These are phyloP conservation scores for Stenopsyche tienmushanensis DNA, from an alignment of 1,140 invertebrate genomes.

Conservation along the genomic window DNA sequence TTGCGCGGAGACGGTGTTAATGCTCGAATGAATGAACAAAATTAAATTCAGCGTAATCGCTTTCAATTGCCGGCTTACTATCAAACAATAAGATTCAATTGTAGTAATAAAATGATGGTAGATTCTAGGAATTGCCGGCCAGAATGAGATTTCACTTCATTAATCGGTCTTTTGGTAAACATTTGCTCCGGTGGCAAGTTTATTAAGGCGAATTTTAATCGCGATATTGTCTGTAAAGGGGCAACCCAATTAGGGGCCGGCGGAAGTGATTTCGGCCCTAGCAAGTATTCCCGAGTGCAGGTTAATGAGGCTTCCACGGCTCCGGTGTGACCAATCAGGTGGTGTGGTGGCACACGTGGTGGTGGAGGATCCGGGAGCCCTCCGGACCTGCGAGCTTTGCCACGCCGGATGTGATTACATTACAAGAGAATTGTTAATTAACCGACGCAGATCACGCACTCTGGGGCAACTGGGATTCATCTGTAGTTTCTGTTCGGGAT, in stretches of 20 bases:
- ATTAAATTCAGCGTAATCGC: no score
- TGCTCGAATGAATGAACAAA: no score
- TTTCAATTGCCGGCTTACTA: no score
- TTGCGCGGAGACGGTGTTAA: no score
- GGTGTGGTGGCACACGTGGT: no score
- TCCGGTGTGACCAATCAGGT: background rate
- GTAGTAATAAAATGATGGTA: no score
- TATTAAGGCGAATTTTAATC: background rate
- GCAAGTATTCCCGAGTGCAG: constrained; percentile 11
- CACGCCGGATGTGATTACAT: constrained; percentile 20
- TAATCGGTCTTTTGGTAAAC: no score
- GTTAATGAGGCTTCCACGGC: constrained; percentile 11
- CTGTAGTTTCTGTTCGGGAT: background rate
- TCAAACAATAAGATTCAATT: no score
- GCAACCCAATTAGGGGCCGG: background rate
- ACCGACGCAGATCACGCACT: constrained; percentile 4
- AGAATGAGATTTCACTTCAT: no score
- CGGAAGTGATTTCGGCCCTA: constrained; percentile 2
- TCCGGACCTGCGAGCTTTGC: background rate
- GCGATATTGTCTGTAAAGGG: background rate
- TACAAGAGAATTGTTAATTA: constrained; percentile 21
- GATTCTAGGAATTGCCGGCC: no score
- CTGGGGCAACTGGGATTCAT: background rate
- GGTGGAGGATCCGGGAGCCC: background rate
- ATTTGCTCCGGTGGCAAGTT: background rate